A percentile compares a stretch with the other conserved stretches of the same genome.
These are phyloP conservation scores for Thalpophila matura DNA, from an alignment of 2,888 invertebrate genomes.

Conservation along the genomic window DNA sequence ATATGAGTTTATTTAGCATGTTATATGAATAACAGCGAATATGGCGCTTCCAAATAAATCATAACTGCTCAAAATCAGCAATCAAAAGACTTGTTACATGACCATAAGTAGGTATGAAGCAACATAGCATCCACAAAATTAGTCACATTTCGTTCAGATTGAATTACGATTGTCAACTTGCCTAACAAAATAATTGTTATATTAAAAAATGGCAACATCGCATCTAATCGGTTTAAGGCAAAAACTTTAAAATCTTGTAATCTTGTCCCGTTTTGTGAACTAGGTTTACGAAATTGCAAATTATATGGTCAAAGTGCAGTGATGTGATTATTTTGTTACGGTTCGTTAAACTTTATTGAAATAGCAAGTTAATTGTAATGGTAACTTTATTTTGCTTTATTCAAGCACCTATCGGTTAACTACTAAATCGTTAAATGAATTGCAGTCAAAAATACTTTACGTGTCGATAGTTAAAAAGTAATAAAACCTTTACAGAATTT, in stretches of 20 bases:
- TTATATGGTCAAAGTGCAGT: slow-evolving; percentile 40
- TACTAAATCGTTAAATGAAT: background rate
- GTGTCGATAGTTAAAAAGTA: too few relatives aligned
- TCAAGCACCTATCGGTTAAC: background rate
- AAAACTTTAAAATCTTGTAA: slow-evolving; percentile 49
- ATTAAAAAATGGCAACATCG: slow-evolving; percentile 26
- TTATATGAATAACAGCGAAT: too few relatives aligned
- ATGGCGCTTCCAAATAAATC: background rate
- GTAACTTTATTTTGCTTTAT: background rate
- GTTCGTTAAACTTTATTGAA: slow-evolving; percentile 28
- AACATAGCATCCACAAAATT: slow-evolving; percentile 2
- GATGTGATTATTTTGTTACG: slow-evolving; percentile 40
- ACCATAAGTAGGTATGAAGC: too few relatives aligned
- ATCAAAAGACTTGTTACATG: too few relatives aligned
- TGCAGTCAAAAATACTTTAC: too few relatives aligned
- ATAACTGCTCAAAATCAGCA: background rate
- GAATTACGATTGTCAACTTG: slow-evolving; percentile 9
- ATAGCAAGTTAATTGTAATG: slow-evolving; percentile 7
- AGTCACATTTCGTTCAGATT: slow-evolving; percentile 30
- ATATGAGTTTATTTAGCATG: too few relatives aligned
- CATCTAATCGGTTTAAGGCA: slow-evolving; percentile 41
- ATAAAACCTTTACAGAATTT: too few relatives aligned
- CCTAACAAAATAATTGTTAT: slow-evolving; percentile 26
- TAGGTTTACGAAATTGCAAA: slow-evolving; percentile 45
- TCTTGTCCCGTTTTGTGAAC: slow-evolving; percentile 16